Conservation (phyloP, 1,140 invertebrate species). For the Muscidifurax raptorellus region DNA sequence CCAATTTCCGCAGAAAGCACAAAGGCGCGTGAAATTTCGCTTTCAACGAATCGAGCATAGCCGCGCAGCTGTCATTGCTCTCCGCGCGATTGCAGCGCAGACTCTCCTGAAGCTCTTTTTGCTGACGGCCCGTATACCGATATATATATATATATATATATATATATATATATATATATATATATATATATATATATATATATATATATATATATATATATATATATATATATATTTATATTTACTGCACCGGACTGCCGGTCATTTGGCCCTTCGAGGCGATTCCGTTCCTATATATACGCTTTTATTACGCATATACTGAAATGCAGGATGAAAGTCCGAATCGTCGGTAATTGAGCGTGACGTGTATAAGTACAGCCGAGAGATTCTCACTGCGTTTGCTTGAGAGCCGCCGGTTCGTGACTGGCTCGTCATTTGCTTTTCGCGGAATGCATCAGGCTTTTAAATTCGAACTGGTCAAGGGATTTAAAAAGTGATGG, state of each 20-base stretch:
- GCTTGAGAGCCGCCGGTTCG: neutral
- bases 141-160: too few relatives aligned
- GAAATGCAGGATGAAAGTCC: too few relatives aligned
- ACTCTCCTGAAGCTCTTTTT: neutral
- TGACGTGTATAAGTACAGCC: neutral
- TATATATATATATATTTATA: too few relatives aligned
- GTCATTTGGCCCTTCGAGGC: neutral
- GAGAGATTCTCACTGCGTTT: neutral
- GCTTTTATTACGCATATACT: too few relatives aligned
- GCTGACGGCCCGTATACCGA: neutral
- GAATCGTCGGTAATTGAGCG: constrained; percentile 1
- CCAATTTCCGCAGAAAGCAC: neutral
- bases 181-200: too few relatives aligned
- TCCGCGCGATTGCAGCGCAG: constrained; percentile 29
- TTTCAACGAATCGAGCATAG: constrained; percentile 1
- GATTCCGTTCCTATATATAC: too few relatives aligned
- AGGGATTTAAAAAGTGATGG: too few relatives aligned
- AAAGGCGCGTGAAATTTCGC: constrained; percentile 20
- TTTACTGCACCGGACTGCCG: too few relatives aligned
- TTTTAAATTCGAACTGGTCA: too few relatives aligned
- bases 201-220: too few relatives aligned
- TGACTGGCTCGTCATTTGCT: neutral
- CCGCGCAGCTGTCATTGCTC: constrained; percentile 53
- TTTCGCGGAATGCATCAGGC: neutral
- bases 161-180: too few relatives aligned